phyloP scores from a whole-genome alignment of 1,140 invertebrate species.

The Pararge aegeria region DNA sequence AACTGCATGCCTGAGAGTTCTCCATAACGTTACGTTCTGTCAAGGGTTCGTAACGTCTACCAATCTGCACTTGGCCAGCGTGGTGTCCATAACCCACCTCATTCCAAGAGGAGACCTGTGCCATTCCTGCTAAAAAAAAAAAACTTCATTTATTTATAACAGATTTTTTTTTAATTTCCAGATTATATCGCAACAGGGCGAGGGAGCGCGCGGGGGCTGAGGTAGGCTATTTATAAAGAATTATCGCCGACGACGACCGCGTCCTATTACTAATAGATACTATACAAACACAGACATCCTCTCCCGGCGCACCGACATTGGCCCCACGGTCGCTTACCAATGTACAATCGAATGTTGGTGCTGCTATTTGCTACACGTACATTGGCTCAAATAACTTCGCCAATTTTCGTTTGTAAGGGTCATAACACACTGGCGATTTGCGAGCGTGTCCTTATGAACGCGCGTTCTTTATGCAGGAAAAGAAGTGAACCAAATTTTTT shows the following conservation, averaged over 20 bases:
- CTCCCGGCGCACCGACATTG: not conserved
- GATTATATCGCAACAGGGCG: conserved; percentile 25
- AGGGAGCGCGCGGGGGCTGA: conserved; percentile 43
- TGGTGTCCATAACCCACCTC: no score
- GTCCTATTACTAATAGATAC: conserved; percentile 3
- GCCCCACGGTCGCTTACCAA: not conserved
- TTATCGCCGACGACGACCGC: conserved; percentile 6
- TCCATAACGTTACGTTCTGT: no score
- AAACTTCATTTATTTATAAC: not conserved
- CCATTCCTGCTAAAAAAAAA: no score
- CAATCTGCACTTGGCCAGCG: no score
- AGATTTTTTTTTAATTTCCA: conserved; percentile 12
- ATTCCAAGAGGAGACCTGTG: no score
- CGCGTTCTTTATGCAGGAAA: no score
- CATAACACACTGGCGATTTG: not conserved
- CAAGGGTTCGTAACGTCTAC: no score
- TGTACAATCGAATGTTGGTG: no score
- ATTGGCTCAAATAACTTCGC: not conserved
- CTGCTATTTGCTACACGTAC: not conserved
- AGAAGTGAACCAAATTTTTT: no score
- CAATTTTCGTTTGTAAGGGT: not conserved
- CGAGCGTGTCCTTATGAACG: no score
- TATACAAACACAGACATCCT: not conserved
- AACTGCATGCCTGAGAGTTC: no score
- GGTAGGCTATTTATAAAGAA: conserved; percentile 29